A percentile compares a stretch with the other conserved stretches of the same genome.
These are phyloP conservation scores for Trichonephila clavipes DNA, from an alignment of 1,140 invertebrate species.

Conservation along the genomic window DNA sequence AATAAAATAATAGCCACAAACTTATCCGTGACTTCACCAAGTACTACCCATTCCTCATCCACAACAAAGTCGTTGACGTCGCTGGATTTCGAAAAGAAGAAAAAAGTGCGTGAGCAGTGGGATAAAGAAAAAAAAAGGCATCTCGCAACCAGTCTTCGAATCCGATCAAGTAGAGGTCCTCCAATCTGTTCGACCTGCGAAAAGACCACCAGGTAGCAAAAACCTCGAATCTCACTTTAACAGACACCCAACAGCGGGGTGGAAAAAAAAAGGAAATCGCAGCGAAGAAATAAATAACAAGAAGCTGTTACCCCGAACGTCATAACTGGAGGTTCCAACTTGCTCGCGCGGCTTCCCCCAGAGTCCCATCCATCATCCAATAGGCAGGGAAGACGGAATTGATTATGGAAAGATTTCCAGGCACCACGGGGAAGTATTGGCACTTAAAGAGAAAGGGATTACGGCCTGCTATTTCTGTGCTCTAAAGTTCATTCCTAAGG, in stretches of 20 bases:
- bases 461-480: background rate
- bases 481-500: too few relatives aligned
- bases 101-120: background rate
- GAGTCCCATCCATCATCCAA: constrained; percentile 13
- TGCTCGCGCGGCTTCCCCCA: constrained; percentile 11
- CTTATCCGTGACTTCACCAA: background rate
- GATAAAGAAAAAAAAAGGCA: background rate
- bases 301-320: constrained; percentile 51
- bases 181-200: background rate
- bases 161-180: background rate
- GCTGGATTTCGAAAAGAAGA: background rate
- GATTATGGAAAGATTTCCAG: constrained; percentile 52
- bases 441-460: background rate
- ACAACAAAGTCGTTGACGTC: constrained; percentile 30
- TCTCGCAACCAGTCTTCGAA: background rate
- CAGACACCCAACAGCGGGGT: background rate
- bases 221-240: background rate
- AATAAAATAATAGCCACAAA: background rate
- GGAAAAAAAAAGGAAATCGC: background rate
- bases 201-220: constrained; percentile 57
- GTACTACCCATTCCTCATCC: background rate
- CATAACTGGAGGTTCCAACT: constrained; percentile 65
- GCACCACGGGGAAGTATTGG: constrained; percentile 29
- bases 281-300: constrained; percentile 54
- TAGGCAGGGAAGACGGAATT: constrained; percentile 46